Conservation (phyloP, 1,140 invertebrate genomes). For the Hypsibius dujardini region DNA sequence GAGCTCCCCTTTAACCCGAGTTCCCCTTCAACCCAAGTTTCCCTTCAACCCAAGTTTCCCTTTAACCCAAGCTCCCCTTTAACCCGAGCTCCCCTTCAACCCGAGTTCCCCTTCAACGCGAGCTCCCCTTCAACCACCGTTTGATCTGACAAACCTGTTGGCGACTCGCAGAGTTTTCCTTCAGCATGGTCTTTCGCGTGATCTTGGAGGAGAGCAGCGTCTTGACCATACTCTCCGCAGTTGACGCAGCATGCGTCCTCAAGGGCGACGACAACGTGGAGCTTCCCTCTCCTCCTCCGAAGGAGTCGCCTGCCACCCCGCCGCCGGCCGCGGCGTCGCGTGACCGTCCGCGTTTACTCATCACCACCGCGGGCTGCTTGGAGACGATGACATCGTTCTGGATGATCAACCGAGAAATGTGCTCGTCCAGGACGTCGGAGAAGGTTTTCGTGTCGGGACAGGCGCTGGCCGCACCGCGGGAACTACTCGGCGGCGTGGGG, state of each 20-base stretch:
- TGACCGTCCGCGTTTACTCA: conserved; percentile 1
- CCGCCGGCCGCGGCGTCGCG: background rate
- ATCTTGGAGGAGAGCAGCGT: conserved; percentile 8
- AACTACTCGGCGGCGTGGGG: background rate
- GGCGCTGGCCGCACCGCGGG: background rate
- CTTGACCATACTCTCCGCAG: conserved; percentile 12
- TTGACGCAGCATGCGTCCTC: background rate
- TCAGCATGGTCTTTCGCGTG: background rate
- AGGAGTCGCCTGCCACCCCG: background rate
- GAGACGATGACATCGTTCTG: conserved; percentile 2
- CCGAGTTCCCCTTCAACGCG: too few relatives aligned
- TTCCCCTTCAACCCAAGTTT: too few relatives aligned
- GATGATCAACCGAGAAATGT: conserved; percentile 13
- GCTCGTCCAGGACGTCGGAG: conserved; percentile 11
- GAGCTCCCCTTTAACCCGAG: too few relatives aligned
- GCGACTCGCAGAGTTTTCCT: background rate
- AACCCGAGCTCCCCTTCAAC: too few relatives aligned
- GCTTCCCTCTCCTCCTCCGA: background rate
- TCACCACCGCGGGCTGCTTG: background rate
- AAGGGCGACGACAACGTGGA: background rate
- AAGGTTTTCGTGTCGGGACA: conserved; percentile 3
- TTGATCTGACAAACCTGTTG: too few relatives aligned
- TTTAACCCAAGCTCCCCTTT: too few relatives aligned
- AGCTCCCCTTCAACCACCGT: too few relatives aligned
- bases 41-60: too few relatives aligned